Percentiles rank a stretch among this genome's conserved stretches.
These are phyloP conservation scores for Solenodon paradoxus DNA, from an alignment of 2,113 vertebrate species.

Conservation along the genomic window DNA sequence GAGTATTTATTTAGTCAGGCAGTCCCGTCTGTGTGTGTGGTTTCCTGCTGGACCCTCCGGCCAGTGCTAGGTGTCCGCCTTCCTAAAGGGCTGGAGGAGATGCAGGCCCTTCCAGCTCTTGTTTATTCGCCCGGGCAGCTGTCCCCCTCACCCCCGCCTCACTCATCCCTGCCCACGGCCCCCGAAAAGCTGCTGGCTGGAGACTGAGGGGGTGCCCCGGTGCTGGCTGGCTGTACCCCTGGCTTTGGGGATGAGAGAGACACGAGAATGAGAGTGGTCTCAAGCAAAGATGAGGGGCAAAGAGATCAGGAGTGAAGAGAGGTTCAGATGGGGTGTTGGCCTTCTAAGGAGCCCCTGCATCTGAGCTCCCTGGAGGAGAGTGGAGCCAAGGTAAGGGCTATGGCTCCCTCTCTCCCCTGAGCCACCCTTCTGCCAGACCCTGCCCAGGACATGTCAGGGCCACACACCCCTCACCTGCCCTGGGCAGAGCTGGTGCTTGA, in stretches of 20 bases:
- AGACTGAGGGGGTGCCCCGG: not conserved
- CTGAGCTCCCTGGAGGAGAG: not conserved
- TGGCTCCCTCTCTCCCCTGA: no score
- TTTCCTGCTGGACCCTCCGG: slow-evolving; percentile 69
- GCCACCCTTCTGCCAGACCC: accelerated
- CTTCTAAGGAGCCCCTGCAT: accelerated
- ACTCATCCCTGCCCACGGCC: not conserved
- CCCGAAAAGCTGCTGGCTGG: not conserved
- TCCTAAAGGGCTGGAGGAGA: slow-evolving; percentile 62
- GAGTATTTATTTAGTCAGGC: slow-evolving; percentile 74
- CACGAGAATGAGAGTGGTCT: no score
- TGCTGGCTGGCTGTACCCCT: not conserved
- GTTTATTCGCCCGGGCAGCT: not conserved
- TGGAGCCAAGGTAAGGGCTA: no score
- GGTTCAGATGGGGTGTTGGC: accelerated
- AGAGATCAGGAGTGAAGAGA: not conserved
- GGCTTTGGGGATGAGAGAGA: no score
- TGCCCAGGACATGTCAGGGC: no score
- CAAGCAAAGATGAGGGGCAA: not conserved
- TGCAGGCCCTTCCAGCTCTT: not conserved
- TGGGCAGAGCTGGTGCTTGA: not conserved
- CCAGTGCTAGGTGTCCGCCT: slow-evolving; percentile 66
- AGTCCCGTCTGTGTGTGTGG: slow-evolving; percentile 58
- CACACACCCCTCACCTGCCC: not conserved
- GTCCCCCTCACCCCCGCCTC: not conserved